These are phyloP conservation scores for Andrena praecox DNA, from an alignment of 2,888 invertebrate species.

Conservation along the genomic window DNA sequence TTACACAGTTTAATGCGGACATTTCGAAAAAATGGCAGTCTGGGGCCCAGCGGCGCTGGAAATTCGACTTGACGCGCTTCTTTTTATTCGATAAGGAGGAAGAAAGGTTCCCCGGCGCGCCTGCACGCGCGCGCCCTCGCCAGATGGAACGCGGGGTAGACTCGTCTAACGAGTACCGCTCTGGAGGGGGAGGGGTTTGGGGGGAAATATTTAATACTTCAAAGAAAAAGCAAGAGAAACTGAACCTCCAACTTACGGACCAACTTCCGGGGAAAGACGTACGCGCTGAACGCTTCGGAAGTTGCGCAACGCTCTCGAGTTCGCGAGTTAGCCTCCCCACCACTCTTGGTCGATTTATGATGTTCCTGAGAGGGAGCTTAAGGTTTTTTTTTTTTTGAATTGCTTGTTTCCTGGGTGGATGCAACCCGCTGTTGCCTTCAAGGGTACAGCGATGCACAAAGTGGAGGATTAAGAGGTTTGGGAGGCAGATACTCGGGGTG, in stretches of 20 bases:
- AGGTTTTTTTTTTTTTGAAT: not conserved
- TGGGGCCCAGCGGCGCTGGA: constrained; percentile 17
- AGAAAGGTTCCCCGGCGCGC: not conserved
- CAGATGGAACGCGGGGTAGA: not conserved
- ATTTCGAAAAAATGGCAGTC: constrained; percentile 49
- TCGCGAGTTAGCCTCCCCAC: constrained; percentile 17
- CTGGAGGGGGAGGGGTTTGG: not conserved
- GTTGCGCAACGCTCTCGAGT: constrained; percentile 22
- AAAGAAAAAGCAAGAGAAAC: not conserved
- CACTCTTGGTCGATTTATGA: constrained; percentile 9
- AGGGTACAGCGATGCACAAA: not conserved
- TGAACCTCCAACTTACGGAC: constrained; percentile 10
- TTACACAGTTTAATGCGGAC: constrained; percentile 19
- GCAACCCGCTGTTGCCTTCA: not conserved
- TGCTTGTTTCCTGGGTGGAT: not conserved
- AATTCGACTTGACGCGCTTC: constrained; percentile 35
- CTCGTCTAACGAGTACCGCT: not conserved
- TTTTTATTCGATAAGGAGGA: constrained; percentile 38
- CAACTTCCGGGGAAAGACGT: constrained; percentile 1
- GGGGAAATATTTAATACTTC: constrained; percentile 37
- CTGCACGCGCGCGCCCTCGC: constrained; percentile 18
- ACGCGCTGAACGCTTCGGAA: constrained; percentile 10
- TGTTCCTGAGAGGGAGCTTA: not conserved
- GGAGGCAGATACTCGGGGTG: too few species aligned
- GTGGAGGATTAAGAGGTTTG: too few species aligned